Base-by-base conservation (phyloP, 2,113 vertebrate genomes). In the Colaptes auratus region DNA sequence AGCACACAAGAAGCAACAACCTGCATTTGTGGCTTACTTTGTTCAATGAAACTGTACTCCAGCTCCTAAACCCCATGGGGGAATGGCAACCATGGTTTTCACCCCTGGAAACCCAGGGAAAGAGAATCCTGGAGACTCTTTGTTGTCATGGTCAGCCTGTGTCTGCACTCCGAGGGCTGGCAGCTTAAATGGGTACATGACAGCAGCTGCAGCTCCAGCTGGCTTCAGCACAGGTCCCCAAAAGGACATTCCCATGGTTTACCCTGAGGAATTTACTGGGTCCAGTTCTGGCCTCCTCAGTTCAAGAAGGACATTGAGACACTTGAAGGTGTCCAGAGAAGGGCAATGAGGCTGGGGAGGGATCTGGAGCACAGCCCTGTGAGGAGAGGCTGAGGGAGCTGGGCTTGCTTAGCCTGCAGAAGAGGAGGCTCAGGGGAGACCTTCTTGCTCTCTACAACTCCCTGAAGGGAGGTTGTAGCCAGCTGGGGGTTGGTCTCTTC, bases 31-130 rank as follows among this genome's bases (percentile, higher is more conserved):
- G 79, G 79, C 81, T 94, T 70, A 25, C 92, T 96, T 94, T 50
- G 72, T 84, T 91, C 92, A 92, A 96, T 95, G 96, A 90, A 97
- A 90, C 53, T 23, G 18, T 16, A 31, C 16, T 65, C 46, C 64
- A 92, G 72, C 67, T 82, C 12, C 16, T 78, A 89, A 93, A 61
- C 53, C 36, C 84, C 94, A 82, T 5, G 55, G 70, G 75, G 35
- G 24, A 75, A 78, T 18, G 91, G 64, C 67, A 88, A 39, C 23
- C 9, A 6, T 70, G 9, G 24, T 91, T 76, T 58, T 80, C 72
- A 50, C 35, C 61, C 78, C 72, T 67, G 52, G 86, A 80, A 61
- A 92, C 89, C 10, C 6, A 66, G 20, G 12, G 44, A 56, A 78
- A 63, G 14, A 65, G 73, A 80, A 80, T 71, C 27, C 9, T 35